Conservation (phyloP, 2,888 invertebrate species). For the Ectemnius continuus region DNA sequence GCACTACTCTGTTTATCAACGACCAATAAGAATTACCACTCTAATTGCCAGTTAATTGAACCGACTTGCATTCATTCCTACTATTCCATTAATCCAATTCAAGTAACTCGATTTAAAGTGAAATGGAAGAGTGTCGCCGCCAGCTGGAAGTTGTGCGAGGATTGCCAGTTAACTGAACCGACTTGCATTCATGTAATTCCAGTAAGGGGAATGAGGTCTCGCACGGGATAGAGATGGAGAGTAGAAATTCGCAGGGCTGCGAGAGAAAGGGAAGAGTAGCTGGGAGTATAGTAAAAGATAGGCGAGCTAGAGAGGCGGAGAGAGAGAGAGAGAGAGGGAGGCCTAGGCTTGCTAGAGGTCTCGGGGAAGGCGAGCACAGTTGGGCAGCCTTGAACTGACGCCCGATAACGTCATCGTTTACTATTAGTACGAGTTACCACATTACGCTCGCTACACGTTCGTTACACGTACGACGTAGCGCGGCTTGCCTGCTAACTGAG, state of each 20-base stretch:
- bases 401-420: slow-evolving; percentile 61
- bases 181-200: too few relatives aligned
- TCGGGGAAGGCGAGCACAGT: slow-evolving; percentile 32
- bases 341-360: slow-evolving; percentile 19
- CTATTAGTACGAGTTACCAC: slow-evolving; percentile 57
- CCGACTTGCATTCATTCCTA: too few relatives aligned
- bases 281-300: slow-evolving; percentile 13
- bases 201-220: too few relatives aligned
- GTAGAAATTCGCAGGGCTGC: neutral
- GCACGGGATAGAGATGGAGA: neutral
- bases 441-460: slow-evolving; percentile 41
- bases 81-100: too few relatives aligned
- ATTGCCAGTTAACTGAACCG: too few relatives aligned
- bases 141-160: too few relatives aligned
- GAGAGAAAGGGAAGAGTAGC: slow-evolving; percentile 1
- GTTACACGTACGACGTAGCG: slow-evolving; percentile 3
- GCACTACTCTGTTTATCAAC: too few relatives aligned
- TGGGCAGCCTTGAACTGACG: slow-evolving; percentile 61
- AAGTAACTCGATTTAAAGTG: too few relatives aligned
- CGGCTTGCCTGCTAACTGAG: neutral
- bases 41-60: too few relatives aligned
- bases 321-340: too few relatives aligned
- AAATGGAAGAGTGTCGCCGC: too few relatives aligned
- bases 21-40: too few relatives aligned
- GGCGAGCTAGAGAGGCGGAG: slow-evolving; percentile 14